Base-by-base conservation (phyloP, 2,113 vertebrate species). In the Passer montanus region DNA sequence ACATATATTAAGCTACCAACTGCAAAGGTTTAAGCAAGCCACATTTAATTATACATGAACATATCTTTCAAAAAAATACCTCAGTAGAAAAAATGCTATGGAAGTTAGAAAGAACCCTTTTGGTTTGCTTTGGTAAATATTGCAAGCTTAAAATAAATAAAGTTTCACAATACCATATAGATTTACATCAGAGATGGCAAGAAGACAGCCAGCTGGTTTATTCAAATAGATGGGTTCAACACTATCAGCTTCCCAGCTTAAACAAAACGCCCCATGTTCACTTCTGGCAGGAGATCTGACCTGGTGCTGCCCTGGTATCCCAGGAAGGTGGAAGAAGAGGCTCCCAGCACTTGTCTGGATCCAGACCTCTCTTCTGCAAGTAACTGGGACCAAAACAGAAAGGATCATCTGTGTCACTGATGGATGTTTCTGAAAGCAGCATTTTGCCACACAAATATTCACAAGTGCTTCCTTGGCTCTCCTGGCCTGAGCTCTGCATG, bases 1-100 rank as follows among this genome's bases (percentile, higher is more conserved):
- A 97, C 96, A 94, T 81, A 94, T 95, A 97, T 97, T 96, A 97
- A 97, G 98, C 98, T 98, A 98, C 98, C 97, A 97, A 98, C 95
- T 97, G 97, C 87, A 97, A 96, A 97, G 94, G 94, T 98, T 98
- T 98, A 97, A 97, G 97, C 87, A 97, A 98, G 97, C 97, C 97
- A 98, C 89, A 90, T 97, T 96, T 96, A 98, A 98, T 98, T 98
- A 98, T 73, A 92, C 46, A 85, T 41, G 93, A 94, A 89, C 92
- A 74, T 95, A 89, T 90, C 67, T 90, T 95, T 94, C 93, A 84
- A 93, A 95, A 89, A 96, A 97, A 94, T 93, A 97, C 87, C 78
- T 76, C 43, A 2, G 50, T 73, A 90, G 81, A 90, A 94, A 93
- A 93, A 97, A 95, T 47, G 35, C 77, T 83, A 80, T 89, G 75